Conservation (phyloP, 1,140 invertebrate genomes). For the Orchesella cincta region DNA sequence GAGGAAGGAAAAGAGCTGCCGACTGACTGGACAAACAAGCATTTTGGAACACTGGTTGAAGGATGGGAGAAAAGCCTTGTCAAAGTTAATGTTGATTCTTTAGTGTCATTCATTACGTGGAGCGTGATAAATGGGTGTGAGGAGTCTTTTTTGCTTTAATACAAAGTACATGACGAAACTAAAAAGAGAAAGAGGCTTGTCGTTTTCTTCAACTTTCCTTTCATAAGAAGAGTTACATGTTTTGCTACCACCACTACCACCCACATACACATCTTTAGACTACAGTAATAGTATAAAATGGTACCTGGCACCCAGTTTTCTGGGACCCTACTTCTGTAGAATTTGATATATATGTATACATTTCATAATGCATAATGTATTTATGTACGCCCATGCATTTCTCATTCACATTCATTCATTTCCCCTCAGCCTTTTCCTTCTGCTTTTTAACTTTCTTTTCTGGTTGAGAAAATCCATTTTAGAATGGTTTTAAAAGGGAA, state of each 20-base stretch:
- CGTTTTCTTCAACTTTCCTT: constrained; percentile 6
- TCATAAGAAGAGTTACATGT: no score
- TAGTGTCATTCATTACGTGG: constrained; percentile 45
- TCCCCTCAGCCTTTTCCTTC: not conserved
- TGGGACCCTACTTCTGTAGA: no score
- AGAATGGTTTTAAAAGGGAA: constrained; percentile 12
- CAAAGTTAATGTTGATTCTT: constrained; percentile 36
- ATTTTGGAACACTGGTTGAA: not conserved
- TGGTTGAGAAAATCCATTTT: constrained; percentile 15
- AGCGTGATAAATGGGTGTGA: constrained; percentile 44
- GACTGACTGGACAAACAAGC: not conserved
- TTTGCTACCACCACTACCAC: not conserved
- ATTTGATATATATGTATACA: not conserved
- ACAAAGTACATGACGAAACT: not conserved
- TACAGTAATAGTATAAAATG: no score
- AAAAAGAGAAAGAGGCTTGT: not conserved
- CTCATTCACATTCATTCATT: constrained; percentile 6
- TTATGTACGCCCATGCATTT: not conserved
- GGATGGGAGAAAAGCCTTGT: not conserved
- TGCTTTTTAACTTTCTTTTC: constrained; percentile 5
- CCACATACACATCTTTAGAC: not conserved
- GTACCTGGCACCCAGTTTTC: no score
- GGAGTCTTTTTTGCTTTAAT: constrained; percentile 17
- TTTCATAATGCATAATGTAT: not conserved
- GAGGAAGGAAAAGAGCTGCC: not conserved